Evolutionary conservation across 2,888 invertebrate species (phyloP).

Genomic region (Agapetus fuscipes): DNA sequence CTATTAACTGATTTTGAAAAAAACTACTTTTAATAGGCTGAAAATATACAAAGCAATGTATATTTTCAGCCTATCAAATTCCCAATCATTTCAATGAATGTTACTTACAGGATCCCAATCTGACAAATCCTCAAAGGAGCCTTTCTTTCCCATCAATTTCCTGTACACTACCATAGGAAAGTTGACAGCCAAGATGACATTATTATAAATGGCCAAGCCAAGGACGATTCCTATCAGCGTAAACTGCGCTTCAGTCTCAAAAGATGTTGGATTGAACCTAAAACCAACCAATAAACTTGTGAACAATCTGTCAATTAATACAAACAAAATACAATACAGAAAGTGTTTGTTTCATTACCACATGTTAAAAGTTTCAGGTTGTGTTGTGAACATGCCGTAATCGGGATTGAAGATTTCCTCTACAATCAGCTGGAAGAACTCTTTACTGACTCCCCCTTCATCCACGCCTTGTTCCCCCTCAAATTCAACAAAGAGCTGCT

Average conservation of each 20-base stretch:
- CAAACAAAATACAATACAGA: background rate
- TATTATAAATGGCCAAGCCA: constrained; percentile 93
- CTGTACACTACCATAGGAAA: constrained; percentile 95
- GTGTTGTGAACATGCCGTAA: constrained; percentile 79
- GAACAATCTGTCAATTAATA: constrained; percentile 24
- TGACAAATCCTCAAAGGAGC: constrained; percentile 76
- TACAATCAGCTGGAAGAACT: constrained; percentile 91
- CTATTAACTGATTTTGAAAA: too few relatives aligned
- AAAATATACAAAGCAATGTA: too few relatives aligned
- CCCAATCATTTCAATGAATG: too few relatives aligned
- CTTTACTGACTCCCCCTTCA: constrained; percentile 94
- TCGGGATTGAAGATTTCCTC: constrained; percentile 94
- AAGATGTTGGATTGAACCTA: constrained; percentile 91
- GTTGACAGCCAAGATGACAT: constrained; percentile 86
- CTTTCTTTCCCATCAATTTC: constrained; percentile 83
- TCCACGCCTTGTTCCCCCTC: constrained; percentile 94
- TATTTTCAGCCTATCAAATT: too few relatives aligned
- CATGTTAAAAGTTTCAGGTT: constrained; percentile 56
- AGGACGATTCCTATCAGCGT: constrained; percentile 88
- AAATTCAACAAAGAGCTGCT: constrained; percentile 92
- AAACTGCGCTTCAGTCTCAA: constrained; percentile 91
- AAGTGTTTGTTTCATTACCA: constrained; percentile 38
- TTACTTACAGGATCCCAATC: constrained; percentile 79
- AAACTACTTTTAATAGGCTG: too few relatives aligned
- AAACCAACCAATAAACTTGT: constrained; percentile 46